Evolutionary conservation across 2,888 invertebrate genomes (phyloP), one percentile per base, ranked within the genome.

Genomic region (Chalcis sispes): DNA sequence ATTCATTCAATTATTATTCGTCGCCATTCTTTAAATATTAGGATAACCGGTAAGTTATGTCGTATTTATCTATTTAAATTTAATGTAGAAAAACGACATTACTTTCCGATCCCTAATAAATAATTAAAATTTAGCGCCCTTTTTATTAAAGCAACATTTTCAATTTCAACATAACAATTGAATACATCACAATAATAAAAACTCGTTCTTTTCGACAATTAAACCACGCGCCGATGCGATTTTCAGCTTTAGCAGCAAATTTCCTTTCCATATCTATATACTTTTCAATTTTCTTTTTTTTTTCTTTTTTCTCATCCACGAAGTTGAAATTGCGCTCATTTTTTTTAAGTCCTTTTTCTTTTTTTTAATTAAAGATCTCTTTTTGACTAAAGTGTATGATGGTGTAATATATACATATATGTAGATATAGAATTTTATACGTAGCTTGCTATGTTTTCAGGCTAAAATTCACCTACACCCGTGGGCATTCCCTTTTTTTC

Each of bases 291-390:
- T 36, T 7, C 25, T 25, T 8, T 15, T 64, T 50, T 64, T 25
- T 36, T 52, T 36, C 36, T 65, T 65, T 65, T 48, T 56, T 29
- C 13, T 20, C 13, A 0, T 2, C 56, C 40, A 7, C 23, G 25
- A 7, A 7, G 40, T 25, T 8, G 15, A 25, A 58, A 36, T 13
- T n/a, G 32, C 56, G 5, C 23, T 36, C 20, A n/a, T n/a, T n/a
- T n/a, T n/a, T n/a, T n/a, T n/a, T n/a, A n/a, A n/a, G n/a, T 29
- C 48, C 2, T n/a, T 54, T 54, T 36, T 65, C 20, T 46, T 64
- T 48, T 52, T 65, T 54, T 66, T 66, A 66, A 66, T 66, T 66
- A 54, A 66, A 54, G 25, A 52, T 66, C 20, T 36, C 54, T 66
- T 66, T 54, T 3, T 36, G 65, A 23, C 20, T 32, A 20, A 25